Evolutionary conservation across 2,113 vertebrate genomes (phyloP), one percentile per base, ranked within the genome.

Genomic region (Chauna torquata): DNA sequence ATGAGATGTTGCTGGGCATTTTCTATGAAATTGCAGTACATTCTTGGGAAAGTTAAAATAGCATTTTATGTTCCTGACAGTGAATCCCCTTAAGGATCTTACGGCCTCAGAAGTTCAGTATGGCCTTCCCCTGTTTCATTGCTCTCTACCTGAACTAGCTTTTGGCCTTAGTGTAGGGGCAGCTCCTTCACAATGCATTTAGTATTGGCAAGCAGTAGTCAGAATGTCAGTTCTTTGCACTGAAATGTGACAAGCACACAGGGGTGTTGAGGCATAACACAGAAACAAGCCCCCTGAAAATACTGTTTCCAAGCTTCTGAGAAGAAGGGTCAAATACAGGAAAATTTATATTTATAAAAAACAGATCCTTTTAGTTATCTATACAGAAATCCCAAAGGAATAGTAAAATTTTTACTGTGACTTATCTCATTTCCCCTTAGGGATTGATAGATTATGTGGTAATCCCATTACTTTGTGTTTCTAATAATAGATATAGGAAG

Each of bases 401-500:
- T 18, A 57, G 9, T 69, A 40, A 34, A 16, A 13, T 58, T 72
- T 90, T 69, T 47, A 17, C 23, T 58, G 14, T 65, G 61, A 62
- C 4, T 69, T 66, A 27, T 3, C 32, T 74, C 12, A 59, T 5
- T 27, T 17, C 16, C 23, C 22, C 6, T 42, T 82, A 80, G 14
- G 6, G 7, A 84, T 87, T 88, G 40, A 34, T 92, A 77, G 24
- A 68, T 76, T 76, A 71, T 96, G 27, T 95, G 50, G 64, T 97
- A 74, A 86, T 96, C 38, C 18, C 22, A 57, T 86, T 90, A 57
- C 42, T 88, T 86, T 94, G 19, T 97, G 55, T 97, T 97, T 95
- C 80, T 90, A 90, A 75, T 85, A 86, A 69, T 17, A 98, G 98
- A 99, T 95, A 52, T 17, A 72, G 84, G 96, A 42, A 96, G 81